Evolutionary conservation across 1,140 invertebrate species (phyloP).

Genomic region (Trichonephila clavata): DNA sequence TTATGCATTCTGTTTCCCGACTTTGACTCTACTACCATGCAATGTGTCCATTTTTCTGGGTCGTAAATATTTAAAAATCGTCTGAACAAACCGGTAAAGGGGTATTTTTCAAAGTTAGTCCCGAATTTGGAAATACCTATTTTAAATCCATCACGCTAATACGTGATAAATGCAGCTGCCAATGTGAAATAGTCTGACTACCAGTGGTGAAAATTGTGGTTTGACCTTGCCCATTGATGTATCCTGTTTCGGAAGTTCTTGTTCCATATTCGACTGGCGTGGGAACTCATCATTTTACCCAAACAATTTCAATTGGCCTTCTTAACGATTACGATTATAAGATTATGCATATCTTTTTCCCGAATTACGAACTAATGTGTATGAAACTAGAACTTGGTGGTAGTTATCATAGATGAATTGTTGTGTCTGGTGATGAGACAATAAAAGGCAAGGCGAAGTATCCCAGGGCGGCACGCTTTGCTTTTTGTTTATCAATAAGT

Average conservation of each 20-base stretch:
- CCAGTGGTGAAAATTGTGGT: neutral
- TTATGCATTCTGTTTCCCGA: too few species aligned
- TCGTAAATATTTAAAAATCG: neutral
- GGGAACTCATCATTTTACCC: neutral
- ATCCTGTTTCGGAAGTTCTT: conserved; percentile 37
- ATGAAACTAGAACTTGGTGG: too few species aligned
- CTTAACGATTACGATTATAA: neutral
- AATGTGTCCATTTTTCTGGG: neutral
- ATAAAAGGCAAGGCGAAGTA: too few species aligned
- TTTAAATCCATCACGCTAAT: conserved; percentile 32
- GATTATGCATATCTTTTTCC: neutral
- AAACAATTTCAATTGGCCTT: neutral
- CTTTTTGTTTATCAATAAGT: too few species aligned
- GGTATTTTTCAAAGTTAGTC: conserved; percentile 2
- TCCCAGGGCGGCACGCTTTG: too few species aligned
- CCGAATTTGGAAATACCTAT: conserved; percentile 44
- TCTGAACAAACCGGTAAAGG: neutral
- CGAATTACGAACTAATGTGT: too few species aligned
- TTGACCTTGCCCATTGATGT: neutral
- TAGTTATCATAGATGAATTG: too few species aligned
- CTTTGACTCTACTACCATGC: too few species aligned
- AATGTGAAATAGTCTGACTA: conserved; percentile 24
- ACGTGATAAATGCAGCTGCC: conserved; percentile 21
- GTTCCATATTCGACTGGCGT: conserved; percentile 16
- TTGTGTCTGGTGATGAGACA: too few species aligned